phyloP scores from a whole-genome alignment of 2,113 vertebrate species.

The Oxygymnocypris stewartii region DNA sequence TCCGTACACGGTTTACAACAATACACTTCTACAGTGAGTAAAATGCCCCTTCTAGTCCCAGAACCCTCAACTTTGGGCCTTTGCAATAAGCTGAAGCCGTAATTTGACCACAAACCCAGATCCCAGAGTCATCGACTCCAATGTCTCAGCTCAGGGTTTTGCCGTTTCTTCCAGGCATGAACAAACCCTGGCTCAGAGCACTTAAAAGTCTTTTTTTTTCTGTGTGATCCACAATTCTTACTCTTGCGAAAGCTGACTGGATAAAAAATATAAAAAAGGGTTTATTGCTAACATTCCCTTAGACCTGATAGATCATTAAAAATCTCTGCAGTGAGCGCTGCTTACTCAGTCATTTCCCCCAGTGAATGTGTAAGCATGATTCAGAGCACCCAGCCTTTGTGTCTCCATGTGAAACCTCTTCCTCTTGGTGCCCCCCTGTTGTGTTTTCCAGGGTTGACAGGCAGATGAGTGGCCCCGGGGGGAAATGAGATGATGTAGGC shows the following conservation, averaged over 20 bases:
- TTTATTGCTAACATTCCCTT: conserved; percentile 9
- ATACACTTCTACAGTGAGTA: background rate
- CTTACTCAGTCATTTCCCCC: conserved; percentile 73
- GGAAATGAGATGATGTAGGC: conserved; percentile 9
- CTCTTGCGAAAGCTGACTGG: background rate
- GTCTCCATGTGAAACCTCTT: conserved; percentile 67
- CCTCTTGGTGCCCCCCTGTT: conserved; percentile 57
- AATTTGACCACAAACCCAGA: conserved; percentile 21
- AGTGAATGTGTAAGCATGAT: conserved; percentile 60
- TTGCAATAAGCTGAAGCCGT: background rate
- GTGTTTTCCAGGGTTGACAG: conserved; percentile 25
- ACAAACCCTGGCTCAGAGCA: conserved; percentile 23
- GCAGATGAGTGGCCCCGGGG: conserved; percentile 39
- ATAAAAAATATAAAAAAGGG: conserved; percentile 22
- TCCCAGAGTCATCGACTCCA: conserved; percentile 9
- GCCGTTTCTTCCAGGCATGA: conserved; percentile 19
- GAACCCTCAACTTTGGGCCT: background rate
- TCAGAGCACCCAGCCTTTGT: conserved; percentile 66
- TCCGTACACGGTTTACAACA: background rate
- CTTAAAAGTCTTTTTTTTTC: conserved; percentile 13
- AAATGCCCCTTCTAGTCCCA: no score
- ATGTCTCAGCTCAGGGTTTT: background rate
- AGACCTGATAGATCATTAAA: conserved; percentile 30
- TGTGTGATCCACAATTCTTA: conserved; percentile 25
- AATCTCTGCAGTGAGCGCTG: conserved; percentile 63